Percentiles rank a stretch among this genome's conserved stretches.
Evolutionary conservation across 2,113 vertebrate species (phyloP).

Genomic region (cat (Felis catus)): F.catus_Fca126_mat1.0 CM031417.1:95987501-95988000

Average conservation of each 20-base stretch:
- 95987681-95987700: background rate
- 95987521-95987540: background rate
- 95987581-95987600: background rate
- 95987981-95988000: background rate
- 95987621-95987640: background rate
- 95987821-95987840: background rate
- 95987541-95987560: background rate
- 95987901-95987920: background rate
- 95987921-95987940: background rate
- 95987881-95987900: background rate
- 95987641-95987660: background rate
- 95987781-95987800: background rate
- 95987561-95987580: background rate
- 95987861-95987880: background rate
- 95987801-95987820: background rate
- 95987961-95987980: background rate
- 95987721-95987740: background rate
- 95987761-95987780: background rate
- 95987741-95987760: background rate
- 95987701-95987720: background rate
- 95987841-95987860: background rate
- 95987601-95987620: background rate
- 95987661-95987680: background rate
- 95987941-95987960: background rate
- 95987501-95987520: background rate